Conservation (phyloP, 2,797 vertebrate species). For the Tangara arthus region DNA sequence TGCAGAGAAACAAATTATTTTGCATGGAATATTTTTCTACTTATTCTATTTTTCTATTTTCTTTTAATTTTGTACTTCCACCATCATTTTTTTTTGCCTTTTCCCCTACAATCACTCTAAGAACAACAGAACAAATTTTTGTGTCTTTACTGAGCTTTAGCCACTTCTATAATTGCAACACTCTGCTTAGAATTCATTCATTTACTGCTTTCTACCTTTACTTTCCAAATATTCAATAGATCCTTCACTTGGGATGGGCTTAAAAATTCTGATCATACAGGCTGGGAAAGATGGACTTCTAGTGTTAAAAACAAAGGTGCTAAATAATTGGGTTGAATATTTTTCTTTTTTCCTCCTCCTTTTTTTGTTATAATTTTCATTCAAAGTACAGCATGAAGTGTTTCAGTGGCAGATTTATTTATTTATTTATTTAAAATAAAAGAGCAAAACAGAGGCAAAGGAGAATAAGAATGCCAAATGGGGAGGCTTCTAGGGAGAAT, state of each 20-base stretch:
- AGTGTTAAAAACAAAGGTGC: background rate
- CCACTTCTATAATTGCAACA: background rate
- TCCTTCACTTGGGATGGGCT: background rate
- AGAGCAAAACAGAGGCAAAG: background rate
- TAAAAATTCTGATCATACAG: background rate
- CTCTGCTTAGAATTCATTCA: background rate
- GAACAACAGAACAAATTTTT: background rate
- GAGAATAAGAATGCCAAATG: background rate
- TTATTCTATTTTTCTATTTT: background rate
- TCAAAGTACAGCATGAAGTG: background rate
- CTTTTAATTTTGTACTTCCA: background rate
- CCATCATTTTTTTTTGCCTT: background rate
- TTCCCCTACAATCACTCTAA: background rate
- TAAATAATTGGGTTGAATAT: background rate
- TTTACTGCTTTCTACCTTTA: background rate
- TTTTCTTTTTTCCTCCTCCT: fast-evolving
- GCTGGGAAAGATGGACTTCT: background rate
- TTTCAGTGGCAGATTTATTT: background rate
- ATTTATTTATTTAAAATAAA: background rate
- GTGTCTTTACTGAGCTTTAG: background rate
- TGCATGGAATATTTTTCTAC: background rate
- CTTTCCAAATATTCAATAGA: background rate
- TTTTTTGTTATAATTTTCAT: background rate
- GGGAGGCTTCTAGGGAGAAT: background rate
- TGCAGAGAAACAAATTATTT: background rate